These are phyloP conservation scores for Cathartes aura DNA, from an alignment of 2,113 vertebrate species.

Conservation along the genomic window DNA sequence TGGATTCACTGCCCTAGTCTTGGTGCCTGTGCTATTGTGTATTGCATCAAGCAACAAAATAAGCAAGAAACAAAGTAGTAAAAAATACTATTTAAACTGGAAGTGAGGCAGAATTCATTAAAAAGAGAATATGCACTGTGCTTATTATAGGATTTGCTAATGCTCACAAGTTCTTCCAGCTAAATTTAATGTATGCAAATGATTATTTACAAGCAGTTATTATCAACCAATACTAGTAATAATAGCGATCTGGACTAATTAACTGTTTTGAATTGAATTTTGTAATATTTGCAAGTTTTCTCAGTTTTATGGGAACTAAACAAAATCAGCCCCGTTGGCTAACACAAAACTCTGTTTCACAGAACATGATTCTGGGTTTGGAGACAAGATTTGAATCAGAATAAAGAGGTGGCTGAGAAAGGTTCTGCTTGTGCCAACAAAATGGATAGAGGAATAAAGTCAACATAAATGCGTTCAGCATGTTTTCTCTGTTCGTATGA, in stretches of 20 bases:
- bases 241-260: conserved; percentile 20
- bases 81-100: conserved; percentile 33
- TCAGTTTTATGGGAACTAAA: neutral
- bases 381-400: neutral
- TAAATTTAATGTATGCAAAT: conserved; percentile 40
- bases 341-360: neutral
- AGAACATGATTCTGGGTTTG: neutral
- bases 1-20: conserved; percentile 16
- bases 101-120: conserved; percentile 45
- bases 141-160: conserved; percentile 32
- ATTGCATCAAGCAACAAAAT: conserved; percentile 30
- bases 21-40: neutral
- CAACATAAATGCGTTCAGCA: neutral
- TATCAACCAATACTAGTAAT: conserved; percentile 36
- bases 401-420: neutral
- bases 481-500: neutral
- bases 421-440: neutral
- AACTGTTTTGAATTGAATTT: conserved; percentile 22
- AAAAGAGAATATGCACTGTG: neutral
- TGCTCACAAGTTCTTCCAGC: neutral
- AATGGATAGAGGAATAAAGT: neutral
- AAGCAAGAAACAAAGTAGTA: neutral
- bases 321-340: neutral
- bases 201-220: conserved; percentile 20
- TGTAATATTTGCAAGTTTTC: conserved; percentile 16